Evolutionary conservation across 2,797 vertebrate species (phyloP).

Genomic region (Sebastes umbrosus): DNA sequence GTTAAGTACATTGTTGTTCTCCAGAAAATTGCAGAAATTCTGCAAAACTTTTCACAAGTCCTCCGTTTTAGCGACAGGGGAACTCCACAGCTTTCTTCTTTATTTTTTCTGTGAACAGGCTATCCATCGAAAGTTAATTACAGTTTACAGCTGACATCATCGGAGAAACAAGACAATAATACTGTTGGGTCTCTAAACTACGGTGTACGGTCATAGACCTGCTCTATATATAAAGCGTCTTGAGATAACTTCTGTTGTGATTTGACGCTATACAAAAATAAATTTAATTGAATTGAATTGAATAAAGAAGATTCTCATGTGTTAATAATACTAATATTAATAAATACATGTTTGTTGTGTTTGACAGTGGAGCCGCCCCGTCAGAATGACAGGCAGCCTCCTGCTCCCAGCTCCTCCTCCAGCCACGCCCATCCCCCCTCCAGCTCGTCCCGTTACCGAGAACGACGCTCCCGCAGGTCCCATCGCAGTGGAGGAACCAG

Average conservation of each 20-base stretch:
- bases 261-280: too few relatives aligned
- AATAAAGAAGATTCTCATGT: background rate
- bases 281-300: too few relatives aligned
- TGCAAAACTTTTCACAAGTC: background rate
- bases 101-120: background rate
- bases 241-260: too few relatives aligned
- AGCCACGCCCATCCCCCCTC: slow-evolving; percentile 72
- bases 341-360: slow-evolving; percentile 10
- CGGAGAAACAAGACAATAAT: background rate
- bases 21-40: background rate
- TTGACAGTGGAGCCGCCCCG: slow-evolving; percentile 84
- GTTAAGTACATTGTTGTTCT: background rate
- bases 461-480: slow-evolving; percentile 86
- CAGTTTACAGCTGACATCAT: background rate
- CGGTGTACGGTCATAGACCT: too few relatives aligned
- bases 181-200: too few relatives aligned
- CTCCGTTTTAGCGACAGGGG: background rate
- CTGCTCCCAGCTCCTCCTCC: slow-evolving; percentile 79
- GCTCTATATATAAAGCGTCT: too few relatives aligned
- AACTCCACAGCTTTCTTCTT: background rate
- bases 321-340: background rate
- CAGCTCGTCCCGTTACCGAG: slow-evolving; percentile 88
- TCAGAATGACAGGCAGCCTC: slow-evolving; percentile 86
- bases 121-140: background rate
- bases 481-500: slow-evolving; percentile 91